Evolutionary conservation across 2,888 invertebrate species (phyloP), one percentile per base, ranked within the genome.

Genomic region (Hydrotaea diabolus): DNA sequence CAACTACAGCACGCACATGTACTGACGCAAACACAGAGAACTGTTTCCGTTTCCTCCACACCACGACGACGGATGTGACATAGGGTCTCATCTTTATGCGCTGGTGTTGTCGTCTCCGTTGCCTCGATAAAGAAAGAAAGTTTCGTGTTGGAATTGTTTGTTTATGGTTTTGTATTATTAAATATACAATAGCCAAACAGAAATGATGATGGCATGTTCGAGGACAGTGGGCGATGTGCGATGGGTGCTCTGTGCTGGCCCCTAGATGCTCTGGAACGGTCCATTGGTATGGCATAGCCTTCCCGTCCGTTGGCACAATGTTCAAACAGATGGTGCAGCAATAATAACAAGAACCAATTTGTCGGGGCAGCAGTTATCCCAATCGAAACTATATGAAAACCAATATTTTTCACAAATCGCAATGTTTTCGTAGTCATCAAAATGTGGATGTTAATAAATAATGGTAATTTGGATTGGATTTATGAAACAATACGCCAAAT

Each of bases 141-240:
- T 69, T 69, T 69, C 46, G 46, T 46, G 43, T 46, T 69, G 46
- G 69, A 69, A 69, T 69, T 69, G 69, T 69, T 69, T 69, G 69
- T 69, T 69, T 69, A 46, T 46, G 69, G 69, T 23, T 23, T 19
- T 21, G 69, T 23, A 69, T 69, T 46, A 69, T 69, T 46, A 46
- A 69, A 69, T 69, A 69, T 46, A 69, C 69, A 69, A 69, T 69
- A 23, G 69, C 21, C 69, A 19, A 39, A 46, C 39, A 69, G 23
- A 46, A 69, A 69, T 69, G 69, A 69, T 66, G 66, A 66, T 36
- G 66, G 43, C 59, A 59, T 59, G 59, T 26, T 13, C 11, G 31
- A 31, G 31, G 31, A 31, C 31, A 31, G 59, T 15, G 23, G 13
- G 23, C 13, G 23, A 19, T 31, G 31, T 2, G 2, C 31, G 31